Conservation (phyloP, 2,888 invertebrate species). For the Carterocephalus palaemon region DNA sequence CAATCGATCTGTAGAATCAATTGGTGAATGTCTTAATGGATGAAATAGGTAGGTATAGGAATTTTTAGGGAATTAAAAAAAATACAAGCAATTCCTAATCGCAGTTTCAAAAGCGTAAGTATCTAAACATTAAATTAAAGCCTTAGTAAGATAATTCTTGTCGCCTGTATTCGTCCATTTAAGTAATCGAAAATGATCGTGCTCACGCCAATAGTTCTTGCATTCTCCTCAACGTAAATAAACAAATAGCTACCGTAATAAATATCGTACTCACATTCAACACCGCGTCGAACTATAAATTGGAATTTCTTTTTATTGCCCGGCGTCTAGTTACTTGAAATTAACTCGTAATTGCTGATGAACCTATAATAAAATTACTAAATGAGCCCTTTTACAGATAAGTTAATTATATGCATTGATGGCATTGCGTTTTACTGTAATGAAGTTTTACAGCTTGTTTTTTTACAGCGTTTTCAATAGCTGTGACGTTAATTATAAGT, state of each 20-base stretch:
- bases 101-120: too few relatives aligned
- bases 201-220: constrained; percentile 28
- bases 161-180: too few relatives aligned
- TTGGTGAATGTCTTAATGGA: too few relatives aligned
- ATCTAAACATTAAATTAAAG: too few relatives aligned
- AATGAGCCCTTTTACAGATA: constrained; percentile 28
- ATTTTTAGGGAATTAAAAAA: too few relatives aligned
- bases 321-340: constrained; percentile 52
- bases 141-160: too few relatives aligned
- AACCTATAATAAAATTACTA: constrained; percentile 43
- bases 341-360: constrained; percentile 62
- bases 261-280: constrained; percentile 56
- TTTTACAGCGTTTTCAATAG: constrained; percentile 21
- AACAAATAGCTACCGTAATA: constrained; percentile 55
- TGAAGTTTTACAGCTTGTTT: constrained; percentile 23
- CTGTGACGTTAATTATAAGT: constrained; percentile 19
- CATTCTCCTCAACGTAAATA: constrained; percentile 43
- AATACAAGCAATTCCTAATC: too few relatives aligned
- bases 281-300: constrained; percentile 61
- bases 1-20: too few relatives aligned
- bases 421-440: constrained; percentile 22
- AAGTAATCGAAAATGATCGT: constrained; percentile 28
- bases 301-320: constrained; percentile 58
- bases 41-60: too few relatives aligned
- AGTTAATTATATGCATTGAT: constrained; percentile 25